Evolutionary conservation across 2,797 vertebrate genomes (phyloP).

Genomic region (Chromis chromis): DNA sequence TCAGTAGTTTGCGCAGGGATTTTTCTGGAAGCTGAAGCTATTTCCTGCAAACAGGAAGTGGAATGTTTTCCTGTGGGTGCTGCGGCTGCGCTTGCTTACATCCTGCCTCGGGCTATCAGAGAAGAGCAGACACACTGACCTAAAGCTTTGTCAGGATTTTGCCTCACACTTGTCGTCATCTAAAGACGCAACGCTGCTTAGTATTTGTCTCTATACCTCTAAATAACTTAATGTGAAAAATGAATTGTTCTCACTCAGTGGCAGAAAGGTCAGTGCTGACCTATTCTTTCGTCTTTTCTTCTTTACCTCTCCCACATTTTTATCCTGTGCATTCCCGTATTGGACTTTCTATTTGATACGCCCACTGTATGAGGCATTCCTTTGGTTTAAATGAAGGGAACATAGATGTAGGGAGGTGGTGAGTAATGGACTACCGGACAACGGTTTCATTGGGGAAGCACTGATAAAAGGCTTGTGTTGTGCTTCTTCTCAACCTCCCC

Average conservation of each 20-base stretch:
- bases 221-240: slow-evolving; percentile 27
- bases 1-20: slow-evolving; percentile 60
- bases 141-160: slow-evolving; percentile 66
- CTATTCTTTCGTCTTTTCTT: slow-evolving; percentile 28
- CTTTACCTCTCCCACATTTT: slow-evolving; percentile 30
- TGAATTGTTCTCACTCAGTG: slow-evolving; percentile 20
- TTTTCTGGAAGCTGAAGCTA: slow-evolving; percentile 65
- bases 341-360: slow-evolving; percentile 36
- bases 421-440: slow-evolving; percentile 51
- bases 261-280: slow-evolving; percentile 18
- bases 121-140: slow-evolving; percentile 73
- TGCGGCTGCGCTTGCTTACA: slow-evolving; percentile 73
- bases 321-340: slow-evolving; percentile 19
- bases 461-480: slow-evolving; percentile 39
- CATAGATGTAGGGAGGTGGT: slow-evolving; percentile 41
- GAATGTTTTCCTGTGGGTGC: slow-evolving; percentile 82
- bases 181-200: slow-evolving; percentile 18
- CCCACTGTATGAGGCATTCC: slow-evolving; percentile 61
- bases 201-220: slow-evolving; percentile 16
- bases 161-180: slow-evolving; percentile 47
- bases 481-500: slow-evolving; percentile 31
- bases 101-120: slow-evolving; percentile 81
- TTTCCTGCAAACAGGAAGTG: slow-evolving; percentile 85
- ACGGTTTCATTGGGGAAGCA: slow-evolving; percentile 37
- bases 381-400: slow-evolving; percentile 49